Percentiles rank a stretch among this genome's conserved stretches.
Conservation (phyloP, 64 coral and sea anemone species). For the Stichodactyla helianthus region DNA sequence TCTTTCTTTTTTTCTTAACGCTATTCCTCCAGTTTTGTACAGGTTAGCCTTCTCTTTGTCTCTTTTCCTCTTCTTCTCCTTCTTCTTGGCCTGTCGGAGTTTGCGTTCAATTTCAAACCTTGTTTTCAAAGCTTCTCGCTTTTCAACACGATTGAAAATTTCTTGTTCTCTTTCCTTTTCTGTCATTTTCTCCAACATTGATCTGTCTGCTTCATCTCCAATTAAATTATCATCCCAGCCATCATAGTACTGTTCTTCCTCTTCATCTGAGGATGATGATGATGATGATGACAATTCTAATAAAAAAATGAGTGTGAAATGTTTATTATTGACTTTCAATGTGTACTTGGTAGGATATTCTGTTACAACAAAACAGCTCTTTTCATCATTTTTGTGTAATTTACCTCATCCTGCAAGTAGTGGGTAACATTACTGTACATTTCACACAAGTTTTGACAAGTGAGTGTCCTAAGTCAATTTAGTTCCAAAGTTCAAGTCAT, state of each 20-base stretch:
- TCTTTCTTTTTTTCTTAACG: constrained; percentile 82
- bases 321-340: not conserved
- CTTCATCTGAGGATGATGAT: constrained; percentile 84
- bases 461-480: no score
- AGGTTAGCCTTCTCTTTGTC: constrained; percentile 53
- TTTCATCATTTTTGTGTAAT: no score
- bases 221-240: constrained; percentile 91
- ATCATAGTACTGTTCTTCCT: constrained; percentile 97
- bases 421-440: no score
- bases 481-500: no score
- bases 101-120: constrained; percentile 96
- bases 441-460: no score
- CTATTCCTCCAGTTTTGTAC: constrained; percentile 74
- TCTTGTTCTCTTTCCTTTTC: constrained; percentile 94
- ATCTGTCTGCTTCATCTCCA: constrained; percentile 91
- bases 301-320: not conserved
- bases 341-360: no score
- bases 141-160: constrained; percentile 91
- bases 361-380: no score
- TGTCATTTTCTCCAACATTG: constrained; percentile 96
- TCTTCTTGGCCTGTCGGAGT: constrained; percentile 78
- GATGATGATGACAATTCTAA: constrained; percentile 60
- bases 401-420: no score
- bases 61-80: constrained; percentile 91
- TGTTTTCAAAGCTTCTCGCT: constrained; percentile 94